Percentiles rank a stretch among this genome's conserved stretches.
Evolutionary conservation across 2,888 invertebrate genomes (phyloP).

Genomic region (Micoletzkya japonica): DNA sequence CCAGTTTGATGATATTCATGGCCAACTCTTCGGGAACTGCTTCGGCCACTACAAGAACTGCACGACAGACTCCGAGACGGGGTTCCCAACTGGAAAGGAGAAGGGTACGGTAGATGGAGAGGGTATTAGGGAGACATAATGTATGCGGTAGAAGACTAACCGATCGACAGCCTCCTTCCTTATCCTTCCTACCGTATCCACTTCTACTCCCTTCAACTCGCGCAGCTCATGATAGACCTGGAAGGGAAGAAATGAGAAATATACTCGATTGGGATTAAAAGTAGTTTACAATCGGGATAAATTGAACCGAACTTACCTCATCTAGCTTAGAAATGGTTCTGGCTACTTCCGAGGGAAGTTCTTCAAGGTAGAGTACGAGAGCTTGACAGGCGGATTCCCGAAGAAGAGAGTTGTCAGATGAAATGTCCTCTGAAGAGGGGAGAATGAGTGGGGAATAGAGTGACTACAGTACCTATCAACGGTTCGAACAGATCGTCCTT

Average conservation of each 20-base stretch:
- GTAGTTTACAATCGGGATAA: background rate
- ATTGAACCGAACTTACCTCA: conserved; percentile 30
- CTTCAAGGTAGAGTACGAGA: conserved; percentile 70
- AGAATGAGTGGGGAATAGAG: too few species aligned
- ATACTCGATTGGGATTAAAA: too few species aligned
- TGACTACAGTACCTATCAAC: conserved; percentile 6
- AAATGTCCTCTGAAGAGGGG: conserved; percentile 43
- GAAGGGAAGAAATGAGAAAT: background rate
- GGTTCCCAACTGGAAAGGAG: conserved; percentile 90
- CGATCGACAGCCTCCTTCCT: conserved; percentile 79
- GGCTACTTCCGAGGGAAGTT: conserved; percentile 39
- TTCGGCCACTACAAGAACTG: conserved; percentile 33
- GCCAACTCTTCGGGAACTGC: conserved; percentile 16
- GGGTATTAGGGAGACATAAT: too few species aligned
- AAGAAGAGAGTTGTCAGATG: conserved; percentile 66
- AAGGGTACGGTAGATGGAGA: too few species aligned
- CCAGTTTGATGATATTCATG: conserved; percentile 37
- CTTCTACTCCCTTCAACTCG: conserved; percentile 65
- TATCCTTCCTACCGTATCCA: conserved; percentile 89
- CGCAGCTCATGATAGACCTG: conserved; percentile 39
- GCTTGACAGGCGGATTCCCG: conserved; percentile 83
- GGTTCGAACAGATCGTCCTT: conserved; percentile 19
- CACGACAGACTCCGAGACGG: conserved; percentile 78
- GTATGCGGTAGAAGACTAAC: too few species aligned
- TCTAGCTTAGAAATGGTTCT: conserved; percentile 36